phyloP scores from a whole-genome alignment of 2,113 vertebrate species.

The Peromyscus maniculatus region DNA sequence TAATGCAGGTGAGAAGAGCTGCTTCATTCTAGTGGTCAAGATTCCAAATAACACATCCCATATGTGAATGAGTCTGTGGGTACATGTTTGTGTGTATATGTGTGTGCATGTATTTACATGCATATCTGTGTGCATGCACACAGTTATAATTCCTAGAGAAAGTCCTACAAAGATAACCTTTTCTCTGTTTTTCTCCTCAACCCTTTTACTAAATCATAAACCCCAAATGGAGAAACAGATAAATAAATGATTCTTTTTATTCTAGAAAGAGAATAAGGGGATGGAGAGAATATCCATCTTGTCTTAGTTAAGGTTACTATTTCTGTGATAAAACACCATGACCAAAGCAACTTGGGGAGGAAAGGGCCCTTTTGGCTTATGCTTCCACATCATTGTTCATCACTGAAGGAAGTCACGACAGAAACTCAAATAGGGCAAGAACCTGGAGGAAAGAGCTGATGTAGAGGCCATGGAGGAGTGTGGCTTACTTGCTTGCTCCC shows the following conservation, averaged over 20 bases:
- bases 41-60: neutral
- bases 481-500: neutral
- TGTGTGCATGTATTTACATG: accelerated
- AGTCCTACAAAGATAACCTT: neutral
- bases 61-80: accelerated
- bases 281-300: neutral
- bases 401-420: neutral
- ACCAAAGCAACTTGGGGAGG: neutral
- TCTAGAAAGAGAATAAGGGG: neutral
- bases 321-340: neutral
- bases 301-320: neutral
- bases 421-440: neutral
- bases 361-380: neutral
- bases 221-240: neutral
- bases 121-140: neutral
- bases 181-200: neutral
- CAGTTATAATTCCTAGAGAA: neutral
- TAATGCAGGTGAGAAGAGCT: too few species aligned
- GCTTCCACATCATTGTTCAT: neutral
- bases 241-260: neutral
- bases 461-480: neutral
- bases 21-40: neutral
- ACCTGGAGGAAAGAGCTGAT: neutral
- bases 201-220: neutral
- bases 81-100: neutral